Base-by-base conservation (phyloP, 2,888 invertebrate species). In the Bombyx huttoni region DNA sequence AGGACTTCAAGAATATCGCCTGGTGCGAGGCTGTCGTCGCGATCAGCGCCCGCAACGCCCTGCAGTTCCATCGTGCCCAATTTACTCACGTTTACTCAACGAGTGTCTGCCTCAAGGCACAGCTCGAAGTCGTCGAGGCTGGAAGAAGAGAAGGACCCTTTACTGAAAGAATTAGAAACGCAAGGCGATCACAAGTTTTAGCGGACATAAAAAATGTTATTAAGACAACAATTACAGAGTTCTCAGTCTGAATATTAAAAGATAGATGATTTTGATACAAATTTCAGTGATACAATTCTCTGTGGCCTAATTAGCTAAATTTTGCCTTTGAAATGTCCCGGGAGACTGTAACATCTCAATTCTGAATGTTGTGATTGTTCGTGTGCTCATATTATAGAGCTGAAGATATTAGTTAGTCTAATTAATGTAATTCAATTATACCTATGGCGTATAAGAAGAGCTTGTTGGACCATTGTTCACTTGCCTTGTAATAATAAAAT, bases 1-100 rank as follows among this genome's bases (percentile, higher is more conserved):
- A 74, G 81, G 58, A 76, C 71, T 51, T 69, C 81, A 1, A 70
- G 82, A 58, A 71, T 78, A 53, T 81, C 85, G 0, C 83, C 87
- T 0, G 80, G 83, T 50, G 79, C 90, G 54, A 88, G 92, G 48
- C 92, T 92, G 86, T 85, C 94, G 8, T 94, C 95, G 0, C 84
- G 94, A 33, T 95, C 95, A 0, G 95, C 95, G 0, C 95, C 95
- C 0, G 94, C 93, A 3, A 95, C 95, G 0, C 95, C 95, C 0
- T 92, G 92, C 58, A 92, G 93, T 40, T 91, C 91, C 83, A 82
- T 92, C 52, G 92, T 92, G 13, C 93, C 94, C 9, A 90, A 88
- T 61, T 75, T 90, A 3, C 87, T 92, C 58, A 91, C 92, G 13
- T 90, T 92, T 48, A 79, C 90, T n/a, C 89, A 90, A 53, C 80